phyloP scores from a whole-genome alignment of 2,113 vertebrate genomes.

The Zeus faber region DNA sequence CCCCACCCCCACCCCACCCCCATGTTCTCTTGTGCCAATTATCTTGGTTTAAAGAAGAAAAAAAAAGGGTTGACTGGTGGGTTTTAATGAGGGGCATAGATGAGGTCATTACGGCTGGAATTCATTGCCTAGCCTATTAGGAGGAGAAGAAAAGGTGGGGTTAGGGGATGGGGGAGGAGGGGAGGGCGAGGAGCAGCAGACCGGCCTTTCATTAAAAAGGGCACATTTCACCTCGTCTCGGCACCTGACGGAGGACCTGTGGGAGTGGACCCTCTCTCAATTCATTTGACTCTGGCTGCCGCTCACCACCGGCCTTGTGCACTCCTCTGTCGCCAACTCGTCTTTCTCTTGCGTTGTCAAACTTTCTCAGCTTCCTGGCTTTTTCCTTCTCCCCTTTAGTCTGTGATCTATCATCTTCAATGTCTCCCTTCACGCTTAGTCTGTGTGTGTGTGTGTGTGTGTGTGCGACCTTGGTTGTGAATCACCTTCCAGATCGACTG shows the following conservation, averaged over 20 bases:
- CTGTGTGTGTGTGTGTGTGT: background rate
- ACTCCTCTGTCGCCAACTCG: no score
- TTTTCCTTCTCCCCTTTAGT: no score
- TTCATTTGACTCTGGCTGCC: conserved; percentile 37
- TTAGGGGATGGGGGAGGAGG: background rate
- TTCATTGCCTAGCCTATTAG: conserved; percentile 41
- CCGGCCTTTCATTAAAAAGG: conserved; percentile 44
- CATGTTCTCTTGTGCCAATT: conserved; percentile 11
- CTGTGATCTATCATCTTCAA: no score
- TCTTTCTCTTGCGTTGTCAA: no score
- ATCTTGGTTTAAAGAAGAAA: conserved; percentile 16
- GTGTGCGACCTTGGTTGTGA: background rate
- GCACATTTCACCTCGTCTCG: no score
- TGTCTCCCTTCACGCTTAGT: conserved; percentile 10
- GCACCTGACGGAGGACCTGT: conserved; percentile 7
- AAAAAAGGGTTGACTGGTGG: no score
- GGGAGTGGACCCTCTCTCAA: conserved; percentile 15
- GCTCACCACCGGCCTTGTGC: no score
- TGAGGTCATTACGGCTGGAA: conserved; percentile 38
- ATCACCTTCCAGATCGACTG: no score
- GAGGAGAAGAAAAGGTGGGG: conserved; percentile 4
- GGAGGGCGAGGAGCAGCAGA: background rate
- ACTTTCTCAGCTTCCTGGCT: no score
- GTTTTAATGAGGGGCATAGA: conserved; percentile 19
- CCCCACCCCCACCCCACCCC: conserved; percentile 2